Evolutionary conservation across 2,113 vertebrate species (phyloP).

Genomic region (Haemorhous mexicanus): DNA sequence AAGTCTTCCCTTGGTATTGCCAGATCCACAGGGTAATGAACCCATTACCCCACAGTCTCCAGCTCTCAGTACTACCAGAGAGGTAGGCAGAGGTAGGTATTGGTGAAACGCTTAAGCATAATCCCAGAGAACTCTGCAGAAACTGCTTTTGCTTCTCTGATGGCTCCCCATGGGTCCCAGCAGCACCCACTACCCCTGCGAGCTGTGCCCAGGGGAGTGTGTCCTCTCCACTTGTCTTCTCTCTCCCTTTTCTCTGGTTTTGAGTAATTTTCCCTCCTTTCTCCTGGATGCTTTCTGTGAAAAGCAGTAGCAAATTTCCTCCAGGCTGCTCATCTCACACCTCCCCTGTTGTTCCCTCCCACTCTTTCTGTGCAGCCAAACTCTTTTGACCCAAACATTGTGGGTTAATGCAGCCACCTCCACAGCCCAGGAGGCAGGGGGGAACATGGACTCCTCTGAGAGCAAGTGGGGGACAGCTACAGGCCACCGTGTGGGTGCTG

Average conservation of each 20-base stretch:
- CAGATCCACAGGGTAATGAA: not conserved
- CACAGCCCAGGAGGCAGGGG: not conserved
- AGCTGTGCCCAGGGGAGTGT: not conserved
- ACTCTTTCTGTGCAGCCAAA: not conserved
- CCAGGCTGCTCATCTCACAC: not conserved
- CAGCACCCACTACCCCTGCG: accelerated
- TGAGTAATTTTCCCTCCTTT: not conserved
- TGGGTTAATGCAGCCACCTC: not conserved
- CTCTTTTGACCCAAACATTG: not conserved
- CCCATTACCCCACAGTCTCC: not conserved
- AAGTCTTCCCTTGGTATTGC: not conserved
- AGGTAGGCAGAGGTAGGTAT: not conserved
- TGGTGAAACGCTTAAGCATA: not conserved
- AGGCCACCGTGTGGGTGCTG: not conserved
- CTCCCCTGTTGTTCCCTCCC: accelerated
- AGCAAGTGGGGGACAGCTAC: not conserved
- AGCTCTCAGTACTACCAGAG: not conserved
- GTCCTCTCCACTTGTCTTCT: not conserved
- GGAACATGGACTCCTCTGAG: not conserved
- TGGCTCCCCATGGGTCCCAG: not conserved
- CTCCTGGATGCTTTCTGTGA: not conserved
- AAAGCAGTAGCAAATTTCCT: not conserved
- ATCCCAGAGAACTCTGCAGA: not conserved
- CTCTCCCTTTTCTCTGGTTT: not conserved
- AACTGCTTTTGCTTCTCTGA: accelerated